These are phyloP conservation scores for Stichopus horrens DNA, from an alignment of 53 echinoderm and acorn worm species.

Conservation along the genomic window DNA sequence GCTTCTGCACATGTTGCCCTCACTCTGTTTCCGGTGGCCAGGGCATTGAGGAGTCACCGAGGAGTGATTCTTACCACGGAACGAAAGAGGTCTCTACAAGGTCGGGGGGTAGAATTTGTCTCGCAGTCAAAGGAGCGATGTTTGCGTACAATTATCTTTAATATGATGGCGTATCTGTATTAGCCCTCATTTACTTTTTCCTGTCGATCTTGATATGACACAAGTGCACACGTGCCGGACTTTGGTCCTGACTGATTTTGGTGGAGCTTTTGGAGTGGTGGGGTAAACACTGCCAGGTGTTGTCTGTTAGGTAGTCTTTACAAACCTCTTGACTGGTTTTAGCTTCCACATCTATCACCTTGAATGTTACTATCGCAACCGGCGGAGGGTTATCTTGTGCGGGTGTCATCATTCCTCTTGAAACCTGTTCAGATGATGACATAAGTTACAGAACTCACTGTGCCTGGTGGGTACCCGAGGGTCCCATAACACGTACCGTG, in stretches of 20 bases:
- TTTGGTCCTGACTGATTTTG: slow-evolving; percentile 2
- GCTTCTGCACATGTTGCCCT: too few species aligned
- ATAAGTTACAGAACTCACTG: too few species aligned
- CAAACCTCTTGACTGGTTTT: background rate
- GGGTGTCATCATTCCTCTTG: too few species aligned
- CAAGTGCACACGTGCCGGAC: slow-evolving; percentile 11
- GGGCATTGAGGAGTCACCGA: too few species aligned
- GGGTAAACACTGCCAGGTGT: slow-evolving; percentile 14
- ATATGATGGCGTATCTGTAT: background rate
- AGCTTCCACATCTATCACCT: background rate
- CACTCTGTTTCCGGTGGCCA: too few species aligned
- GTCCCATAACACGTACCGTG: too few species aligned
- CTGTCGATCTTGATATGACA: background rate
- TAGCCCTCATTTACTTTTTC: background rate
- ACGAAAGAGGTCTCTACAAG: too few species aligned
- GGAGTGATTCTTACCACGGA: too few species aligned
- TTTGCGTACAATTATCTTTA: background rate
- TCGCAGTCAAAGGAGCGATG: too few species aligned
- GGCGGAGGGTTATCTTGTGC: background rate
- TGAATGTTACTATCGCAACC: background rate
- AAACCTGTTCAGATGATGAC: too few species aligned
- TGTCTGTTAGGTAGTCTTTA: slow-evolving; percentile 1
- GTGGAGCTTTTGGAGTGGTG: background rate
- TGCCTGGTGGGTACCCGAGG: too few species aligned
- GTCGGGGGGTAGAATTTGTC: too few species aligned